Percentiles rank a stretch among this genome's conserved stretches.
These are phyloP conservation scores for Hyphantria cunea DNA, from an alignment of 1,140 invertebrate species.

Conservation along the genomic window DNA sequence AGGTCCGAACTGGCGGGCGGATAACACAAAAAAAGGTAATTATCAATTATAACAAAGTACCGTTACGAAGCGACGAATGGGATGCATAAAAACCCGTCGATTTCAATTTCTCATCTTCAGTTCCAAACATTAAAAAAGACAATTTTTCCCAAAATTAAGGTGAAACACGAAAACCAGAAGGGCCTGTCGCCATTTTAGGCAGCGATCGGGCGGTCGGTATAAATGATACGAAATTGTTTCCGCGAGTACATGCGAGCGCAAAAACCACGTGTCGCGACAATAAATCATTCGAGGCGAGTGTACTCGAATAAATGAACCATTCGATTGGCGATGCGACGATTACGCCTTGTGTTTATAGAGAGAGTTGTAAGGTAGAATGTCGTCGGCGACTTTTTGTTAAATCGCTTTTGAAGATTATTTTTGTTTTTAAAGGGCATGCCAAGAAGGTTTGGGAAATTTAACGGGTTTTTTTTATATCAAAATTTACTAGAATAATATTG, in stretches of 20 bases:
- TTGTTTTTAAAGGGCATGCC: constrained; percentile 38
- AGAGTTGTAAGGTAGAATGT: constrained; percentile 70
- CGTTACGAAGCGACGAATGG: constrained; percentile 32
- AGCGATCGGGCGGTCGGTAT: constrained; percentile 57
- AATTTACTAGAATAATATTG: background rate
- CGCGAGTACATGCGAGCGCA: constrained; percentile 55
- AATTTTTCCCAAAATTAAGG: constrained; percentile 63
- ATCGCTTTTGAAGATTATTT: constrained; percentile 57
- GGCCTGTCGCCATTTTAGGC: constrained; percentile 55
- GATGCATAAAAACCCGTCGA: constrained; percentile 38
- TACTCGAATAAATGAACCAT: constrained; percentile 72
- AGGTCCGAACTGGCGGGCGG: constrained; percentile 2
- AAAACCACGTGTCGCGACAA: constrained; percentile 75
- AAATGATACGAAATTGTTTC: constrained; percentile 78
- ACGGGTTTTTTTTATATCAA: constrained; percentile 17
- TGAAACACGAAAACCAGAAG: constrained; percentile 55
- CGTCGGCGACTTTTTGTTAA: constrained; percentile 56
- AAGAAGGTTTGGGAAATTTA: constrained; percentile 15
- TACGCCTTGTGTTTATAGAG: constrained; percentile 54
- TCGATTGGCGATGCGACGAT: constrained; percentile 51
- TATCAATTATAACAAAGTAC: constrained; percentile 34
- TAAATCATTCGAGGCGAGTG: constrained; percentile 73
- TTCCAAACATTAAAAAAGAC: constrained; percentile 41
- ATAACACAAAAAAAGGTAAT: constrained; percentile 22
- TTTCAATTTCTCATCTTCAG: constrained; percentile 48